These are phyloP conservation scores for Panagrolaimus sp. DNA, from an alignment of 1,140 invertebrate genomes.

Conservation along the genomic window DNA sequence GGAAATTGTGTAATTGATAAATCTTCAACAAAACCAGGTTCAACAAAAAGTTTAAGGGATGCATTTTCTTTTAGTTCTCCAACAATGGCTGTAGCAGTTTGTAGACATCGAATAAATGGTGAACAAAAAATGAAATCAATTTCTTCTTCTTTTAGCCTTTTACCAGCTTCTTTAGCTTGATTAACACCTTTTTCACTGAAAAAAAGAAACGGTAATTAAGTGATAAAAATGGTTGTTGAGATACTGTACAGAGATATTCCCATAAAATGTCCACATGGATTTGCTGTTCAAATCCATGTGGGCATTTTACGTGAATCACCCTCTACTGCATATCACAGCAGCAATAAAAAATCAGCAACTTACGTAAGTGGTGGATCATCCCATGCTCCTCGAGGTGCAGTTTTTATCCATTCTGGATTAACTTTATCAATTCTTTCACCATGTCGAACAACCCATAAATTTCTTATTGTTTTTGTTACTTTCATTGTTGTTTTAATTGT, in stretches of 20 bases:
- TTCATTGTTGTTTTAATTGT: too few species aligned
- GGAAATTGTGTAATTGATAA: constrained; percentile 50
- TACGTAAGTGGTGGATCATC: constrained; percentile 51
- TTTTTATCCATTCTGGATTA: constrained; percentile 40
- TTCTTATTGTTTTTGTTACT: too few species aligned
- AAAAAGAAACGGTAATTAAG: constrained; percentile 20
- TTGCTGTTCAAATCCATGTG: too few species aligned
- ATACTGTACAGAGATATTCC: too few species aligned
- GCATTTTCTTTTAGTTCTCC: constrained; percentile 13
- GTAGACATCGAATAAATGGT: constrained; percentile 52
- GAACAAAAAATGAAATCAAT: constrained; percentile 50
- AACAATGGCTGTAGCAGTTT: constrained; percentile 43
- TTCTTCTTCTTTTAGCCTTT: constrained; percentile 24
- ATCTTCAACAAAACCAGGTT: constrained; percentile 51
- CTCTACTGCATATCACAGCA: too few species aligned
- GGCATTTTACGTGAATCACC: too few species aligned
- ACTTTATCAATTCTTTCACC: constrained; percentile 53
- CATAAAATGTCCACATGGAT: too few species aligned
- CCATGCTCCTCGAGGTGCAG: constrained; percentile 46
- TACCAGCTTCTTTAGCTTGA: constrained; percentile 46
- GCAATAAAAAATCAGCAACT: too few species aligned
- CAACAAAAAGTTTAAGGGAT: constrained; percentile 34
- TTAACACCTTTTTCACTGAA: constrained; percentile 39
- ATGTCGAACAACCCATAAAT: constrained; percentile 46
- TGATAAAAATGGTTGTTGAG: not conserved